A percentile compares a stretch with the other conserved stretches of the same genome.
Conservation (phyloP, 2,888 invertebrate genomes). For the Calameuta filiformis region DNA sequence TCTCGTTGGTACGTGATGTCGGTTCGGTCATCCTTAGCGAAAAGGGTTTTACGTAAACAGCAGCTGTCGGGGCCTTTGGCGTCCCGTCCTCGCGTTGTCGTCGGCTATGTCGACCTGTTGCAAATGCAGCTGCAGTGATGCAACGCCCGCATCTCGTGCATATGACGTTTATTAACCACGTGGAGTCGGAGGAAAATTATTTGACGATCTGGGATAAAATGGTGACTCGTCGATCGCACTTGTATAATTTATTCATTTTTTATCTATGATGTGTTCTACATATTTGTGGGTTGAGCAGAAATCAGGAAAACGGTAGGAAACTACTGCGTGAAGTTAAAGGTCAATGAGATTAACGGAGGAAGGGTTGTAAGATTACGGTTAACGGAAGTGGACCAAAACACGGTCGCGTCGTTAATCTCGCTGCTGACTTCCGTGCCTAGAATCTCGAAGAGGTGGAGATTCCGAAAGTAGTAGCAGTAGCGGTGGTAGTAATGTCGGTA, state of each 20-base stretch:
- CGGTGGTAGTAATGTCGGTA: neutral
- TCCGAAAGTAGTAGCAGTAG: neutral
- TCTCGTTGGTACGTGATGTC: neutral
- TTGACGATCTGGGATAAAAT: neutral
- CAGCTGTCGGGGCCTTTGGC: conserved; percentile 31
- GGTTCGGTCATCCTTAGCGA: conserved; percentile 4
- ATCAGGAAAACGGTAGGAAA: neutral
- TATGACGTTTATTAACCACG: neutral
- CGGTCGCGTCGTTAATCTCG: conserved; percentile 26
- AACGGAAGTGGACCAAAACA: conserved; percentile 12
- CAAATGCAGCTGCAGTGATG: conserved; percentile 44
- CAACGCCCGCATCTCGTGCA: conserved; percentile 15
- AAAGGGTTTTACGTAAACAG: conserved; percentile 50
- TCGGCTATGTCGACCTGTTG: conserved; percentile 35
- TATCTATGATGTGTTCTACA: too few relatives aligned
- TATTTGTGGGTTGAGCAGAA: neutral
- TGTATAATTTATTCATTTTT: too few relatives aligned
- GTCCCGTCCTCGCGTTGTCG: neutral
- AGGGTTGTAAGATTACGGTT: conserved; percentile 4
- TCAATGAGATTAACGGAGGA: neutral
- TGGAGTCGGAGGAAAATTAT: neutral
- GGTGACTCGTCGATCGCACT: neutral
- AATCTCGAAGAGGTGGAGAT: neutral
- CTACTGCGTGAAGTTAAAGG: neutral
- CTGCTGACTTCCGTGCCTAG: conserved; percentile 19